These are phyloP conservation scores for Larimichthys crocea DNA, from an alignment of 2,113 vertebrate genomes.

Conservation along the genomic window DNA sequence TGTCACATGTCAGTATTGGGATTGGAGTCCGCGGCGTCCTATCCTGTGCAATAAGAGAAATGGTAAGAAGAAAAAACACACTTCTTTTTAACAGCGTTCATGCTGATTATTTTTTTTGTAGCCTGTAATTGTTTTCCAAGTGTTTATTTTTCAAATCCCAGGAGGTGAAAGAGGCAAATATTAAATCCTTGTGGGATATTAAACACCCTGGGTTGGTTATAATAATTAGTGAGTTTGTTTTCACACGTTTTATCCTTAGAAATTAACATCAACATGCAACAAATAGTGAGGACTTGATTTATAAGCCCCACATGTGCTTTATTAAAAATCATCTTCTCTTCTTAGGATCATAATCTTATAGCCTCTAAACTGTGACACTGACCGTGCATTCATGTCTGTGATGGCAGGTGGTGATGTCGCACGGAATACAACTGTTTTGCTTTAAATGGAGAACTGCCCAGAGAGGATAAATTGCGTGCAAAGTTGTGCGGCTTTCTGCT, in stretches of 20 bases:
- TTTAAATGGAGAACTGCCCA: constrained; percentile 59
- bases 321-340: neutral
- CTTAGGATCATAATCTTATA: too few species aligned
- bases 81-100: neutral
- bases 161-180: neutral
- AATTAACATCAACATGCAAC: neutral
- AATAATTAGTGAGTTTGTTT: constrained; percentile 37
- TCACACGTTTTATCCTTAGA: constrained; percentile 20
- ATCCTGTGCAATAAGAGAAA: constrained; percentile 24
- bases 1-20: constrained; percentile 27
- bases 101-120: constrained; percentile 8
- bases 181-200: constrained; percentile 4
- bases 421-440: constrained; percentile 52
- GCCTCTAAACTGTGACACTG: constrained; percentile 9
- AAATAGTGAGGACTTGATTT: constrained; percentile 23
- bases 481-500: constrained; percentile 57
- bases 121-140: neutral
- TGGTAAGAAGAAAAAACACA: constrained; percentile 61
- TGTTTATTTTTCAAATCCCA: neutral
- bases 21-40: constrained; percentile 32
- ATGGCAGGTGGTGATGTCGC: constrained; percentile 61
- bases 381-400: constrained; percentile 37
- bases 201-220: constrained; percentile 5
- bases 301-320: neutral
- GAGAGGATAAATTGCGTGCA: constrained; percentile 62